Percentiles rank a stretch among this genome's conserved stretches.
Evolutionary conservation across 1,140 invertebrate species (phyloP).

Genomic region (Lepidotrigona ventralis): DNA sequence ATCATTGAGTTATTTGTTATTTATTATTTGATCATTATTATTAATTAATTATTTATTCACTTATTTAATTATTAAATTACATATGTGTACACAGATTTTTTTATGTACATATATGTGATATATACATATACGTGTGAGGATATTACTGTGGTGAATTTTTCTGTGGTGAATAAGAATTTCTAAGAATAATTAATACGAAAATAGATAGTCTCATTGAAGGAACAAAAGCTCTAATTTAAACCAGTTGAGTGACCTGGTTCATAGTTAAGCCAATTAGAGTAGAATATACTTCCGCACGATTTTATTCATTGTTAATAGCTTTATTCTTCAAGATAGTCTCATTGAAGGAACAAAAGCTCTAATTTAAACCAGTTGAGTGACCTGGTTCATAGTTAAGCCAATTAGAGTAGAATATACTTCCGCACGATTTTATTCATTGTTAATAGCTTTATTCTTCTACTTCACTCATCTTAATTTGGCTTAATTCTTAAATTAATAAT

Average conservation of each 20-base stretch:
- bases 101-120: too few relatives aligned
- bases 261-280: neutral
- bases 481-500: neutral
- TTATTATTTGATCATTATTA: too few relatives aligned
- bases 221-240: neutral
- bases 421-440: neutral
- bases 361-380: constrained; percentile 13
- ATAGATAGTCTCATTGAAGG: neutral
- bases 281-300: too few relatives aligned
- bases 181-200: neutral
- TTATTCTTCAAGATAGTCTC: neutral
- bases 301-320: neutral
- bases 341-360: neutral
- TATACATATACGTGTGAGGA: too few relatives aligned
- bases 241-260: neutral
- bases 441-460: neutral
- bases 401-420: too few relatives aligned
- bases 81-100: too few relatives aligned
- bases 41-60: too few relatives aligned
- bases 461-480: neutral
- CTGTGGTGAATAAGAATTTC: too few relatives aligned
- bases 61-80: too few relatives aligned
- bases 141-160: too few relatives aligned
- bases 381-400: neutral
- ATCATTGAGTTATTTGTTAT: too few relatives aligned